Percentiles rank a stretch among this genome's conserved stretches.
phyloP scores from a whole-genome alignment of 2,113 vertebrate genomes.

The Cyanoramphus novaezelandiae region DNA sequence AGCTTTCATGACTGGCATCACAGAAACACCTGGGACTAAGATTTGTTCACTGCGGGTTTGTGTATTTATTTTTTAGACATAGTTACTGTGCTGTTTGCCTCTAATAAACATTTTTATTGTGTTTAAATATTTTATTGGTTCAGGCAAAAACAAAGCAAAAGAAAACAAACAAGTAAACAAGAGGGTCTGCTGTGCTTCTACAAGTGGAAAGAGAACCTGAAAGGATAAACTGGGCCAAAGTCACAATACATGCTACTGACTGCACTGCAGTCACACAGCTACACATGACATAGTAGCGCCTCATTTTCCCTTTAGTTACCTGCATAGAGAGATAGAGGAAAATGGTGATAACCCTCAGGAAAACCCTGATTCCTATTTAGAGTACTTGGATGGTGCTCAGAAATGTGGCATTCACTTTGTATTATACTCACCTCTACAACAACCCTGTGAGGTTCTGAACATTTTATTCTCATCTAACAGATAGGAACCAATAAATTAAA shows the following conservation, averaged over 20 bases:
- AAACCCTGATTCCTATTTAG: background rate
- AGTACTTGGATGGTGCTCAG: background rate
- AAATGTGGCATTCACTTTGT: background rate
- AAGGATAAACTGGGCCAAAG: background rate
- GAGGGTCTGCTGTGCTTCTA: background rate
- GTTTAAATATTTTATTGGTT: slow-evolving; percentile 52
- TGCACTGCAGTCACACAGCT: background rate
- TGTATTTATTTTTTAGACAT: background rate
- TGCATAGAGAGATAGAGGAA: rapidly evolving
- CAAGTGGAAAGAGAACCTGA: background rate
- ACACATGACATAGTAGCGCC: background rate
- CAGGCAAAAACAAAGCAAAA: background rate
- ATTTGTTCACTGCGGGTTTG: slow-evolving; percentile 23
- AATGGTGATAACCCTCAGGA: background rate
- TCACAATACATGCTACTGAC: background rate
- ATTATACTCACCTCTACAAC: background rate
- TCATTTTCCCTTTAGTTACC: background rate
- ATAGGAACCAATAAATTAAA: background rate
- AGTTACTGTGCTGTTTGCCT: slow-evolving; percentile 10
- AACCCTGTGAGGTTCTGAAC: background rate
- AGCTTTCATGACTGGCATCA: slow-evolving; percentile 53
- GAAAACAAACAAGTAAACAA: slow-evolving; percentile 23
- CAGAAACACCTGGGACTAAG: slow-evolving; percentile 58
- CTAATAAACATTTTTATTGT: slow-evolving; percentile 47
- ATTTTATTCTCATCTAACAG: background rate